Evolutionary conservation across 2,888 invertebrate species (phyloP).

Genomic region (Drosophila subsilvestris): DNA sequence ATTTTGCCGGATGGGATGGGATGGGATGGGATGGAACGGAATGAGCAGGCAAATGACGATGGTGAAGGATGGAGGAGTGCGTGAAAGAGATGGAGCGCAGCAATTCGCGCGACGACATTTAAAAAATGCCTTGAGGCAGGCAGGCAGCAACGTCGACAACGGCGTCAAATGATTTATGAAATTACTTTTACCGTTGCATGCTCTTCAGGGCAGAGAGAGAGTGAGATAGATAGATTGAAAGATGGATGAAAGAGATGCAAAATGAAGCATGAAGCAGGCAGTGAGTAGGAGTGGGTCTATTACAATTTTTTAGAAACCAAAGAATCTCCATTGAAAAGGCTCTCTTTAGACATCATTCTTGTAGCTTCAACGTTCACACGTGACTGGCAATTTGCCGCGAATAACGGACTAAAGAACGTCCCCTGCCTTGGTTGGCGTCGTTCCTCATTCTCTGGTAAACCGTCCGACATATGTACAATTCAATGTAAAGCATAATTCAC

Average conservation of each 20-base stretch:
- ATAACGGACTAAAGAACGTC: too few species aligned
- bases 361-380: too few species aligned
- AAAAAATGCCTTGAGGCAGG: constrained; percentile 74
- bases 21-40: background rate
- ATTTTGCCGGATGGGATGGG: background rate
- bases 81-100: background rate
- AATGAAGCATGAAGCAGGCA: background rate
- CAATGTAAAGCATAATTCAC: too few species aligned
- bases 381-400: too few species aligned
- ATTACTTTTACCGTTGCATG: constrained; percentile 77
- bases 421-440: too few species aligned
- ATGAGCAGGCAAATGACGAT: background rate
- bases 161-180: constrained; percentile 83
- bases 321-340: too few species aligned
- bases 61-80: background rate
- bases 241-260: background rate
- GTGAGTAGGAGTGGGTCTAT: background rate
- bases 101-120: constrained; percentile 65
- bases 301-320: too few species aligned
- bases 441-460: too few species aligned
- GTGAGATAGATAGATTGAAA: constrained; percentile 11
- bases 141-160: constrained; percentile 36
- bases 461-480: too few species aligned
- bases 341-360: too few species aligned
- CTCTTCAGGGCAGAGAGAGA: constrained; percentile 29